A percentile compares a stretch with the other conserved stretches of the same genome.
phyloP scores from a whole-genome alignment of 2,113 vertebrate species.

The Percina caprodes region DNA sequence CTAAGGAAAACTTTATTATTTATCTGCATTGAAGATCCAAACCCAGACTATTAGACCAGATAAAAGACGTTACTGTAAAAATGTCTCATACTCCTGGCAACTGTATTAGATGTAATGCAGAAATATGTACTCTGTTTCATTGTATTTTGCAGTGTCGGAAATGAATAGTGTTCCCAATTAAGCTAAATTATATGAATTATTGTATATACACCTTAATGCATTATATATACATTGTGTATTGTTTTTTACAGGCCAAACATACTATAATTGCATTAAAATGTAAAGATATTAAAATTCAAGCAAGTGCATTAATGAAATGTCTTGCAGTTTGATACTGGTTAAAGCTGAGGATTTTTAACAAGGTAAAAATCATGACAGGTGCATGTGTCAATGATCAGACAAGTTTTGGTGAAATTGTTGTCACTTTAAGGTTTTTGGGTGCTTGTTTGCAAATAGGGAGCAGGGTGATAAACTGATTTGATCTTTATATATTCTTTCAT shows the following conservation, averaged over 20 bases:
- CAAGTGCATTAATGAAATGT: neutral
- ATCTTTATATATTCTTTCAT: neutral
- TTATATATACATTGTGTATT: no score
- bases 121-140: no score
- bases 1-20: neutral
- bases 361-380: no score
- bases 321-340: neutral
- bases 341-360: neutral
- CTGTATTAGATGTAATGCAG: neutral
- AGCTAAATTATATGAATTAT: neutral
- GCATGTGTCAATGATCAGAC: neutral
- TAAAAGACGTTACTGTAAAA: neutral
- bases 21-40: neutral
- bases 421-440: neutral
- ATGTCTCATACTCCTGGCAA: neutral
- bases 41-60: constrained; percentile 1
- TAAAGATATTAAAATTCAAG: neutral
- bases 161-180: neutral
- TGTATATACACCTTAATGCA: no score
- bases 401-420: neutral
- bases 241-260: neutral
- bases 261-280: neutral
- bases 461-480: no score
- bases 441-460: no score
- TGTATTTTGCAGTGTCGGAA: no score